Evolutionary conservation across 2,888 invertebrate species (phyloP).

Genomic region (Julus scanicus): DNA sequence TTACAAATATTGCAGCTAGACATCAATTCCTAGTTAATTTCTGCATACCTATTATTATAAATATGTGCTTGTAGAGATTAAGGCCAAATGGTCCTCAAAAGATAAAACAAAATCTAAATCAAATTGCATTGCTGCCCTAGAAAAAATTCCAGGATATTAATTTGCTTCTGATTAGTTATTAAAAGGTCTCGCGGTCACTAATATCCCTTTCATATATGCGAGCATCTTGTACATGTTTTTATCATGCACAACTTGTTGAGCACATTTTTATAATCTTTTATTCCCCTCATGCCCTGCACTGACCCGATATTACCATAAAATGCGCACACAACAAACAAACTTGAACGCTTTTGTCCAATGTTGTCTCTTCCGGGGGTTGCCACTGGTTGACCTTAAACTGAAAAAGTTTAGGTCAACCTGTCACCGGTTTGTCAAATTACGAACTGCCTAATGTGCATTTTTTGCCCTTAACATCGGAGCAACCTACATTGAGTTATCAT

Average conservation of each 20-base stretch:
- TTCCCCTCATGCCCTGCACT: constrained; percentile 39
- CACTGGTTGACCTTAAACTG: constrained; percentile 19
- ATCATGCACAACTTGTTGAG: not conserved
- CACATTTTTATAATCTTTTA: not conserved
- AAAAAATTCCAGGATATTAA: not conserved
- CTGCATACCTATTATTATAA: not conserved
- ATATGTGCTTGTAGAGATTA: constrained; percentile 31
- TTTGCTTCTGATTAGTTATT: not conserved
- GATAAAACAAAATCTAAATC: not conserved
- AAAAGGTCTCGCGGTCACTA: constrained; percentile 45
- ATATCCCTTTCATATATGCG: not conserved
- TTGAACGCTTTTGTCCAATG: constrained; percentile 37
- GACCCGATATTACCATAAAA: constrained; percentile 47
- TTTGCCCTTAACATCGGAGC: not conserved
- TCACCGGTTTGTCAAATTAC: constrained; percentile 36
- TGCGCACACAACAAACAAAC: constrained; percentile 30
- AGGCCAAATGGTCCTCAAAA: constrained; percentile 26
- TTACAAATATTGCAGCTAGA: too few relatives aligned
- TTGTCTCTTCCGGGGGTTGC: constrained; percentile 45
- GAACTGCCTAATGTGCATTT: not conserved
- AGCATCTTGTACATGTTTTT: not conserved
- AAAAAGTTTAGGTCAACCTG: constrained; percentile 47
- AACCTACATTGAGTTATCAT: not conserved
- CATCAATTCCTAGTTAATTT: not conserved
- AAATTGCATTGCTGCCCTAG: constrained; percentile 19